phyloP scores from a whole-genome alignment of 2,888 invertebrate species.

The Xestia ashworthii region DNA sequence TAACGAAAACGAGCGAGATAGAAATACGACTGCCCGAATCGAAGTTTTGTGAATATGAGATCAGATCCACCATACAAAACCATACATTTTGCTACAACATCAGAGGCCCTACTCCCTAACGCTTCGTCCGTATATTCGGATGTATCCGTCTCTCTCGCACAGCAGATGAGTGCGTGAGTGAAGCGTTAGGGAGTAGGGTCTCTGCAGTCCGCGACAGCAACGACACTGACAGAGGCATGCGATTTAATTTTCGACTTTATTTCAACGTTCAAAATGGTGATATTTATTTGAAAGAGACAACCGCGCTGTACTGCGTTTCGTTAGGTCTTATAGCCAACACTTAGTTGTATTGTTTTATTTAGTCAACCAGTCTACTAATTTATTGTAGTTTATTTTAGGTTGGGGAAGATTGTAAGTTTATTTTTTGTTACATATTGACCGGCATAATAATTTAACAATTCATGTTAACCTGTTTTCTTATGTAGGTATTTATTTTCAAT shows the following conservation, averaged over 20 bases:
- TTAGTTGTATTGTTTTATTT: not conserved
- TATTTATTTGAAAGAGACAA: slow-evolving; percentile 7
- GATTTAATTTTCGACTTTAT: slow-evolving; percentile 6
- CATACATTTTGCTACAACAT: not conserved
- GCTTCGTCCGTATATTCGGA: no score
- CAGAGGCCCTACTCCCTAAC: no score
- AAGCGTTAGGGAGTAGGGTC: no score
- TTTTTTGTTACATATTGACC: slow-evolving; percentile 5
- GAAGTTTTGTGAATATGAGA: no score
- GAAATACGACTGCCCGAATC: no score
- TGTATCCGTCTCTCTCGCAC: no score
- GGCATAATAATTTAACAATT: slow-evolving; percentile 17
- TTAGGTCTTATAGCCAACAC: not conserved
- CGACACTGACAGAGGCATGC: not conserved
- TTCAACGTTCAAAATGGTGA: not conserved
- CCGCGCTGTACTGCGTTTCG: not conserved
- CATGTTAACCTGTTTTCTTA: slow-evolving; percentile 25
- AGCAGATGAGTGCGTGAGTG: no score
- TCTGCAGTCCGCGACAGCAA: not conserved
- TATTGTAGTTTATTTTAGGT: slow-evolving; percentile 23
- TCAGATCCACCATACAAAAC: not conserved
- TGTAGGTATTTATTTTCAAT: not conserved
- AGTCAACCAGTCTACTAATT: slow-evolving; percentile 13
- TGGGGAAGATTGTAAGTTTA: not conserved
- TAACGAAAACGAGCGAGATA: no score